Percentiles rank a stretch among this genome's conserved stretches.
Evolutionary conservation across 2,888 invertebrate genomes (phyloP).

Genomic region (Agapostemon virescens): DNA sequence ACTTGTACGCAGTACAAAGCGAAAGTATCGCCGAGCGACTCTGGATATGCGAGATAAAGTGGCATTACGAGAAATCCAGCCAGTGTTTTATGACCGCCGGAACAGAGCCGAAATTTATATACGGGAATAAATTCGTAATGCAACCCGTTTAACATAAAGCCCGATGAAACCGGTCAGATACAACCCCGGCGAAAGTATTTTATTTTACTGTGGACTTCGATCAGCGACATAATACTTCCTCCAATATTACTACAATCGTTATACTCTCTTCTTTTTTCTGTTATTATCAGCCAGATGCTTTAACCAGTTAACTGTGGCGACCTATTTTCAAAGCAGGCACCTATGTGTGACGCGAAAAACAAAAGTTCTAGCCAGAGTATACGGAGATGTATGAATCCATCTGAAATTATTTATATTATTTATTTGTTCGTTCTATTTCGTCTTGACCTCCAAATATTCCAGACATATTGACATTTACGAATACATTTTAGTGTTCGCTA

Average conservation of each 20-base stretch:
- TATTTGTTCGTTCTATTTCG: too few relatives aligned
- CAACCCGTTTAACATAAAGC: neutral
- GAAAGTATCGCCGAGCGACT: constrained; percentile 10
- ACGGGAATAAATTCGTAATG: neutral
- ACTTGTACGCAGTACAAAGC: constrained; percentile 1
- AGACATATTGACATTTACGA: too few relatives aligned
- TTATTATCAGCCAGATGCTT: too few relatives aligned
- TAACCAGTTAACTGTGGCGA: too few relatives aligned
- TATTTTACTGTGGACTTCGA: neutral
- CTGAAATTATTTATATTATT: too few relatives aligned
- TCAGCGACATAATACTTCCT: neutral
- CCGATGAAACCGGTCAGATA: neutral
- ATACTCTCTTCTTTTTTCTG: too few relatives aligned
- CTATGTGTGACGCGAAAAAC: too few relatives aligned
- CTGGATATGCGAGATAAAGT: constrained; percentile 11
- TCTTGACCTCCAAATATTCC: too few relatives aligned
- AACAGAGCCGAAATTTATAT: neutral
- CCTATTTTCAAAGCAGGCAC: too few relatives aligned
- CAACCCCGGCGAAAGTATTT: neutral
- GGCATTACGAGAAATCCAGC: constrained; percentile 1
- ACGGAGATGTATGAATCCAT: too few relatives aligned
- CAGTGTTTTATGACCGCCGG: neutral
- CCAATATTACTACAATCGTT: neutral
- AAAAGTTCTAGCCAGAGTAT: too few relatives aligned
- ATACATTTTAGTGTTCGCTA: too few relatives aligned